Conservation (phyloP, 2,113 vertebrate species). For the Plestiodon gilberti region DNA sequence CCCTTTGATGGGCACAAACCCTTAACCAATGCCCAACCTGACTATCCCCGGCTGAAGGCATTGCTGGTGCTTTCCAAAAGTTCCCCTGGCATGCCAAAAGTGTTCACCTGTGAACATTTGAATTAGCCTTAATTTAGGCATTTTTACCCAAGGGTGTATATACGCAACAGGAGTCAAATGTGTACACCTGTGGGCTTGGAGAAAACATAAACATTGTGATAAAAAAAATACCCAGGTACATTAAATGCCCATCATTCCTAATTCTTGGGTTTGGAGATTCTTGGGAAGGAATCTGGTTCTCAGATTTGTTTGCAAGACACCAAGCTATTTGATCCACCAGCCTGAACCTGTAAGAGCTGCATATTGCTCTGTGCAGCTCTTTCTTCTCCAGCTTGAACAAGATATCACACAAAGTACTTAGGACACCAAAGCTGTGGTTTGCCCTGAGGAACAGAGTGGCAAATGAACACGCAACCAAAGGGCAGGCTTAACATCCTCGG, state of each 20-base stretch:
- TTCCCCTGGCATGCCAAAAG: neutral
- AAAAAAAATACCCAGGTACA: neutral
- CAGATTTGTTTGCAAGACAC: neutral
- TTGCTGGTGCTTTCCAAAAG: neutral
- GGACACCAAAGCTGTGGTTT: constrained; percentile 31
- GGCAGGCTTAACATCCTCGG: constrained; percentile 41
- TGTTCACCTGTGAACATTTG: neutral
- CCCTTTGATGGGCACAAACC: no score
- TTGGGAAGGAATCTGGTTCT: neutral
- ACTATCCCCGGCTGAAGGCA: no score
- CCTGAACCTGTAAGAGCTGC: neutral
- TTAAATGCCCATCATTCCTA: neutral
- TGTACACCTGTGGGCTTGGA: no score
- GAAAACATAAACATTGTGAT: neutral
- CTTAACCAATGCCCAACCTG: no score
- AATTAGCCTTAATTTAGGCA: no score
- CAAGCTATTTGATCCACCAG: neutral
- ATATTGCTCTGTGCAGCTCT: neutral
- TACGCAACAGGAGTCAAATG: no score
- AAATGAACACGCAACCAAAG: constrained; percentile 39
- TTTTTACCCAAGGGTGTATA: no score
- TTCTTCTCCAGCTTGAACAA: constrained; percentile 38
- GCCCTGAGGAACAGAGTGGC: neutral
- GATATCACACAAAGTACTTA: neutral
- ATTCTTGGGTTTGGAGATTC: neutral